Base-by-base conservation (phyloP, 2,888 invertebrate genomes). In the Dryomyza anilis region DNA sequence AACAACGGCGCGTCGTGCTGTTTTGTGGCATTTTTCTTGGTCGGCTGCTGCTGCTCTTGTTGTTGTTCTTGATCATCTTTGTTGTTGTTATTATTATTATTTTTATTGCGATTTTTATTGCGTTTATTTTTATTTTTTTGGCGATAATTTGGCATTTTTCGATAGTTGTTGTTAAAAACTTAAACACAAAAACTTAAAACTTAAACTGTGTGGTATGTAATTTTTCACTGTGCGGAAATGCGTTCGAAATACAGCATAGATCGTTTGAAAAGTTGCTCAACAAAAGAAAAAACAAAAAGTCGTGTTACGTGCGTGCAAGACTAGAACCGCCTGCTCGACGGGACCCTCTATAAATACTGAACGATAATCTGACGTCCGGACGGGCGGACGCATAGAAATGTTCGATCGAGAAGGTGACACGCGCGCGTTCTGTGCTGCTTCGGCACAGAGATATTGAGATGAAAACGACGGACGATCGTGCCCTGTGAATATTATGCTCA, bases 71-170 rank as follows among this genome's bases (percentile, higher is more conserved):
- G 59, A 30, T 64, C 30, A 55, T 48, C 68, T 30, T 25, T 55
- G 29, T 45, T 27, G 72, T 55, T 55, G 33, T 8, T 58, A 53
- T 36, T 68, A 57, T 45, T 64, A 59, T 55, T 72, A 69, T 14
- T 69, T 69, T 65, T 78, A 63, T 74, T 75, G 64, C 74, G 76
- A 65, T 74, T 75, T 67, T 75, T 81, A 30, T 76, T 78, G 63
- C 78, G 76, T 66, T 75, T 76, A 65, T 76, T 74, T 61, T 73
- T 78, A 70, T 78, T 78, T 36, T 76, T 76, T 70, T 76, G 78
- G 57, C 76, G 76, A 66, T 80, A 74, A 71, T 77, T 79, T 64
- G 80, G 81, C 81, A 81, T 66, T 66, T 65, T 66, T 53, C 52
- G 48, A 62, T 55, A 33, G 10, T 19, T n/a, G n/a, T n/a, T n/a